Evolutionary conservation across 2,797 vertebrate genomes (phyloP).

Genomic region (Spondyliosoma cantharus): DNA sequence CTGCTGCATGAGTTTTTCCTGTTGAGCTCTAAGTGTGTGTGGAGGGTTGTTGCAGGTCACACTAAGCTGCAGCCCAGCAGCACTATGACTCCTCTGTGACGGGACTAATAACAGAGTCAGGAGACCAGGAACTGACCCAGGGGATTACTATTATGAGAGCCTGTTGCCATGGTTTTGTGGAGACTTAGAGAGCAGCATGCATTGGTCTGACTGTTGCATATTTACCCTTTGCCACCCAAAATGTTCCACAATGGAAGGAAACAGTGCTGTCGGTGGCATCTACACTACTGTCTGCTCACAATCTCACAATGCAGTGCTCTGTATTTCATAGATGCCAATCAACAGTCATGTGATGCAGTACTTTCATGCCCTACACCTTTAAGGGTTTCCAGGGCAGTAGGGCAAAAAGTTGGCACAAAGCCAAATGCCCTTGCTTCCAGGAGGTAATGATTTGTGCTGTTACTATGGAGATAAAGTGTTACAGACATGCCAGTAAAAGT

Average conservation of each 20-base stretch:
- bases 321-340: background rate
- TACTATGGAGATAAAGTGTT: slow-evolving; percentile 18
- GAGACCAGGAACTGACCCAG: slow-evolving; percentile 50
- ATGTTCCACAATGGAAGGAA: background rate
- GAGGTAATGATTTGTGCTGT: slow-evolving; percentile 1
- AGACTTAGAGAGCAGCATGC: slow-evolving; percentile 30
- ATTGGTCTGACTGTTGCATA: slow-evolving; percentile 28
- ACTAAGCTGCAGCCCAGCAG: slow-evolving; percentile 29
- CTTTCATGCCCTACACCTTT: background rate
- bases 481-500: background rate
- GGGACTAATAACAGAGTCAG: slow-evolving; percentile 53
- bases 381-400: background rate
- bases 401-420: background rate
- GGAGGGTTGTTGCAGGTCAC: slow-evolving; percentile 9
- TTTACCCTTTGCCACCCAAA: slow-evolving; percentile 17
- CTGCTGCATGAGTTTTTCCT: slow-evolving; percentile 14
- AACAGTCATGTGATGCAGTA: background rate
- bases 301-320: background rate
- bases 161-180: slow-evolving; percentile 63
- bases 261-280: background rate
- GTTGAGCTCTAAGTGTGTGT: slow-evolving; percentile 13
- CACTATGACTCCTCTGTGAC: slow-evolving; percentile 47
- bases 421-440: background rate
- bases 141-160: slow-evolving; percentile 52
- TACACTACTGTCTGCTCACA: background rate